phyloP scores from a whole-genome alignment of 2,113 vertebrate genomes.

The Gymnobelideus leadbeateri region DNA sequence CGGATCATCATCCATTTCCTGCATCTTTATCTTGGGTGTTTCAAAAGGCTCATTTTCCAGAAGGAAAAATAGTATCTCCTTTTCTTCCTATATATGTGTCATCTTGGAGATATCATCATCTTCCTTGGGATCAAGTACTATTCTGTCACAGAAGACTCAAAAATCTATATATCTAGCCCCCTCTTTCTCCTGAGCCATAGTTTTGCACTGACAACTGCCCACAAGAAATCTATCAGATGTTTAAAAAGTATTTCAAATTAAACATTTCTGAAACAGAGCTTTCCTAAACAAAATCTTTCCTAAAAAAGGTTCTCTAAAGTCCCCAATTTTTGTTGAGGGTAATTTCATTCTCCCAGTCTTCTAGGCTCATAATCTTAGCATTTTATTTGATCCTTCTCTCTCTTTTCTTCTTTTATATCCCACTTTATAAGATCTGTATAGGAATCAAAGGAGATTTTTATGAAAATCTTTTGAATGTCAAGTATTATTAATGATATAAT shows the following conservation, averaged over 20 bases:
- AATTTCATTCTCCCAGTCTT: not conserved
- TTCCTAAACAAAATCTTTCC: not conserved
- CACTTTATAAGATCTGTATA: not conserved
- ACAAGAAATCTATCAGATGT: not conserved
- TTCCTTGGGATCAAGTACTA: not conserved
- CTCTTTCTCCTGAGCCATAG: not conserved
- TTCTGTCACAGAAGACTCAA: not conserved
- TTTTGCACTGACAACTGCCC: not conserved
- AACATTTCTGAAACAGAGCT: not conserved
- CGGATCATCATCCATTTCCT: not conserved
- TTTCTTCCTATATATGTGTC: not conserved
- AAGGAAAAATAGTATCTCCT: not conserved
- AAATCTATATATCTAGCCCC: not conserved
- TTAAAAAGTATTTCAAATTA: not conserved
- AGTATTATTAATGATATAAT: not conserved
- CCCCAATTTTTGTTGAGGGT: not conserved
- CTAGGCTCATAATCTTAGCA: not conserved
- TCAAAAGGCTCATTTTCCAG: not conserved
- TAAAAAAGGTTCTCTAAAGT: not conserved
- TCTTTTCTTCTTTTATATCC: not conserved
- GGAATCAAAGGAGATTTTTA: not conserved
- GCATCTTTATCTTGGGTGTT: not conserved
- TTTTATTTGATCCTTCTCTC: not conserved
- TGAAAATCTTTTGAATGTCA: not conserved
- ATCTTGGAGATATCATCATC: not conserved